Evolutionary conservation across 2,888 invertebrate species (phyloP).

Genomic region (Iselma pallidipennis): DNA sequence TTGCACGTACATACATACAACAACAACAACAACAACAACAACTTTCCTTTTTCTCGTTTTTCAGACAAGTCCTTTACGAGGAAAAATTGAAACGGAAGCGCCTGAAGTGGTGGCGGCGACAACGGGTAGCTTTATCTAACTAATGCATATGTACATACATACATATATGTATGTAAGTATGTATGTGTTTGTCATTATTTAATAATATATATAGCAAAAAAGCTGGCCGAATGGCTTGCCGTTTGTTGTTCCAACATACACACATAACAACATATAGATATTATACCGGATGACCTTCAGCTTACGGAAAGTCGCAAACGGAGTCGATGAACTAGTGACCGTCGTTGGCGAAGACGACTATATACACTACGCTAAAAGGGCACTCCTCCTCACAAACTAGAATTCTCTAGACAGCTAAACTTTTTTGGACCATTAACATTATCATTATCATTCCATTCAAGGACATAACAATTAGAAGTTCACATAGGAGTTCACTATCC

Average conservation of each 20-base stretch:
- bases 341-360: too few relatives aligned
- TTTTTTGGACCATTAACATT: background rate
- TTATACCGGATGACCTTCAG: constrained; percentile 52
- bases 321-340: constrained; percentile 58
- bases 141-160: too few relatives aligned
- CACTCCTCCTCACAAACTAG: too few relatives aligned
- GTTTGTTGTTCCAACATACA: constrained; percentile 10
- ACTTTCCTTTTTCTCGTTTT: background rate
- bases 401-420: background rate
- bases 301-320: constrained; percentile 55
- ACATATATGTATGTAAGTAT: too few relatives aligned
- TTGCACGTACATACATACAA: background rate
- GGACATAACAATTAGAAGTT: too few relatives aligned
- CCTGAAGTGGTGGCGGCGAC: constrained; percentile 20
- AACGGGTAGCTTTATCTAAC: constrained; percentile 12
- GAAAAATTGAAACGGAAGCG: constrained; percentile 21
- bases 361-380: too few relatives aligned
- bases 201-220: too few relatives aligned
- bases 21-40: background rate
- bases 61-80: background rate
- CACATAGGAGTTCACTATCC: too few relatives aligned
- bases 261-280: constrained; percentile 8
- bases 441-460: background rate
- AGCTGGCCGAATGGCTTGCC: too few relatives aligned
- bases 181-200: background rate